Percentiles rank a stretch among this genome's conserved stretches.
Conservation (phyloP, 2,113 vertebrate species). For the Strix aluco region DNA sequence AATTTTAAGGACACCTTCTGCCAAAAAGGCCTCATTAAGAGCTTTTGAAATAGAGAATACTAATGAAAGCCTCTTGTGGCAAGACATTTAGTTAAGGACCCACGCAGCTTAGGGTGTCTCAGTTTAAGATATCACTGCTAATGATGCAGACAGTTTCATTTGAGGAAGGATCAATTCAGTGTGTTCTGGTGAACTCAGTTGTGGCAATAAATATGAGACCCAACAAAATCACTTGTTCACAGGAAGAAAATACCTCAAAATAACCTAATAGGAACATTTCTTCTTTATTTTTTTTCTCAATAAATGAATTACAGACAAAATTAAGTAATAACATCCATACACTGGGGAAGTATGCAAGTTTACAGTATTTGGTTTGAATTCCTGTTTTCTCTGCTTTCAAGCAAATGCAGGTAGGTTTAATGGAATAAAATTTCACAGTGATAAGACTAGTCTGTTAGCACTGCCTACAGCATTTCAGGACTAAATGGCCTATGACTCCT, state of each 20-base stretch:
- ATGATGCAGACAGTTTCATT: not conserved
- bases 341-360: not conserved
- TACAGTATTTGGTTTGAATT: not conserved
- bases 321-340: not conserved
- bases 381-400: not conserved
- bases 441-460: not conserved
- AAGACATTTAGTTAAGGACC: constrained; percentile 46
- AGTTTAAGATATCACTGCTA: not conserved
- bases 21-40: not conserved
- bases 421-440: not conserved
- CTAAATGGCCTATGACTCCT: not conserved
- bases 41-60: constrained; percentile 29
- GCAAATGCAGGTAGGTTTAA: not conserved
- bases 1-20: constrained; percentile 36
- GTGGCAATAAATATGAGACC: not conserved
- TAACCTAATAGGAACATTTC: not conserved
- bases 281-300: not conserved
- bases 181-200: not conserved
- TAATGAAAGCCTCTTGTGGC: constrained; percentile 30
- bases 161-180: not conserved
- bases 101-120: not conserved
- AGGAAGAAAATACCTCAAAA: not conserved
- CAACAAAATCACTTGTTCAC: not conserved
- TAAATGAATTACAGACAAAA: not conserved
- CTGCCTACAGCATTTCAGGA: not conserved